Evolutionary conservation across 2,888 invertebrate species (phyloP), one percentile per base, ranked within the genome.

Genomic region (Lithophane leautieri): DNA sequence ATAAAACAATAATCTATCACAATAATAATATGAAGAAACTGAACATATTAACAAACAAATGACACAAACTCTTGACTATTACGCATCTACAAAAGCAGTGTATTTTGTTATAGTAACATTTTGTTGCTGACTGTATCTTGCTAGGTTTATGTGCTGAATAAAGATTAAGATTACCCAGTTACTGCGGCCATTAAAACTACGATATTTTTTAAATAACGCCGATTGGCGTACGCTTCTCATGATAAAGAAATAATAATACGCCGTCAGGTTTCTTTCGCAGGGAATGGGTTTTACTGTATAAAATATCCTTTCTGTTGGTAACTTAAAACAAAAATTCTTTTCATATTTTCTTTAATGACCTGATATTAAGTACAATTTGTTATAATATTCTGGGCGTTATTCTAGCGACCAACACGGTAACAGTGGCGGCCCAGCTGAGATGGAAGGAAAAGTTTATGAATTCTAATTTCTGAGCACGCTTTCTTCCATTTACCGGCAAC

Each of bases 241-340:
- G 22, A 7, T 50, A 44, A 12, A 22, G 16, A 54, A 74, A 52
- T 19, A 52, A 34, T 14, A 70, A 60, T 61, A 22, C 34, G 61
- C 25, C 3, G n/a, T 34, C 76, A n/a, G 28, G 28, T 14, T 19
- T 58, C n/a, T 58, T 76, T 34, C 1, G 28, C 34, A 74, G 22
- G 8, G 11, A 44, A 42, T 34, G 76, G 50, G 44, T 52, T 58
- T 63, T 58, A 50, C 16, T 34, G 2, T 58, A 12, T 58, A 58
- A 4, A 8, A 6, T 34, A 42, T n/a, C 52, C 56, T 47, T 67
- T 68, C 42, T 56, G 44, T 56, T 83, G 86, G 88, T 86, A 86
- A 88, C 86, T 75, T 85, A 40, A 74, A 66, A 52, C 25, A 58
- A n/a, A 16, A 40, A 28, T 60, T 54, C 11, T 42, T 67, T 80